Evolutionary conservation across 2,113 vertebrate species (phyloP).

Genomic region (Patagioenas fasciata): DNA sequence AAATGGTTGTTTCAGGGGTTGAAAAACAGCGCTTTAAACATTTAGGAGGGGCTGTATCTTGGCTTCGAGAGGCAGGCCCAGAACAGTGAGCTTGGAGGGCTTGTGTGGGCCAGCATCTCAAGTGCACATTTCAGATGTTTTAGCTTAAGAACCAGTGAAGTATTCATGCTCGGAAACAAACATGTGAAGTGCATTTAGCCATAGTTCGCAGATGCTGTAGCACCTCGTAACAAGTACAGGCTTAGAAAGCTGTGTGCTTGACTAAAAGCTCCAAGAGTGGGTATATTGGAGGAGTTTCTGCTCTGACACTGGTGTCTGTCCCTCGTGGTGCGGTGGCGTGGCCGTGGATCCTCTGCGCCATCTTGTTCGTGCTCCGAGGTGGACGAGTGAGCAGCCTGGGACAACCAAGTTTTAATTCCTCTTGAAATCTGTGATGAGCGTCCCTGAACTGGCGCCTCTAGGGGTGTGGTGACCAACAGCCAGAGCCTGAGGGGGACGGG

Average conservation of each 20-base stretch:
- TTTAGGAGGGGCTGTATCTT: neutral
- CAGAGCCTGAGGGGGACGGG: neutral
- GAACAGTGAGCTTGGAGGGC: neutral
- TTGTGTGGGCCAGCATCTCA: neutral
- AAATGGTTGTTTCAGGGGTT: neutral
- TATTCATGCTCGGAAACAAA: neutral
- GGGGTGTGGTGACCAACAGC: neutral
- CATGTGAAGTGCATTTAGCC: rapidly evolving
- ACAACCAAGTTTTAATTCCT: neutral
- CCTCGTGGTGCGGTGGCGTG: neutral
- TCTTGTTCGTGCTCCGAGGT: neutral
- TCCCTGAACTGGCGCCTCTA: neutral
- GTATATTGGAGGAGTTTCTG: neutral
- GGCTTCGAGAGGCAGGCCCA: neutral
- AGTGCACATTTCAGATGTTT: neutral
- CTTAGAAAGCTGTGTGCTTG: neutral
- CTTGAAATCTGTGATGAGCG: neutral
- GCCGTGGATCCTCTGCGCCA: neutral
- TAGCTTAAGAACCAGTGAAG: neutral
- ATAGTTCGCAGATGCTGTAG: neutral
- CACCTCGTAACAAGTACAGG: neutral
- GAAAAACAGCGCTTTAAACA: neutral
- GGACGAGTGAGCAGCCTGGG: neutral
- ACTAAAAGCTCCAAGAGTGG: neutral
- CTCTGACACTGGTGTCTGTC: neutral